Conservation (phyloP, 2,797 vertebrate species). For the Heliangelus exortis region DNA sequence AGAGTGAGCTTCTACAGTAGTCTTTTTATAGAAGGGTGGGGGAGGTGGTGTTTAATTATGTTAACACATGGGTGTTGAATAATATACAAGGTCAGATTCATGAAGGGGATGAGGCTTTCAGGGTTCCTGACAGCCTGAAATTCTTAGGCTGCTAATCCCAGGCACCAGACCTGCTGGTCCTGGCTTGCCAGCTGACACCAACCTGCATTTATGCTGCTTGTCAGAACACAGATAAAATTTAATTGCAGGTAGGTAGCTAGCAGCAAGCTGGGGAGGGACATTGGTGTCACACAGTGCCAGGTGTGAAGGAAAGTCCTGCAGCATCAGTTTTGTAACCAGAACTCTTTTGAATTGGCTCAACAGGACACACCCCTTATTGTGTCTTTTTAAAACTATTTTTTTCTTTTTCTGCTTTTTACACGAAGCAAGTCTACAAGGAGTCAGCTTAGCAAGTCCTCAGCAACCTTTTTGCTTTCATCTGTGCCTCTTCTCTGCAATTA, state of each 20-base stretch:
- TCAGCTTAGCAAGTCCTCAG: background rate
- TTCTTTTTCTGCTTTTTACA: background rate
- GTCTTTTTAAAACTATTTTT: background rate
- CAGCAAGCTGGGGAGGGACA: background rate
- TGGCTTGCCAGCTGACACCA: background rate
- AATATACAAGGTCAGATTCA: background rate
- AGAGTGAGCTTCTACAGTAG: background rate
- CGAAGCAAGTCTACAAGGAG: background rate
- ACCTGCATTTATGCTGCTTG: background rate
- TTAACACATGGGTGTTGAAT: background rate
- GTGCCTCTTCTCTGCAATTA: background rate
- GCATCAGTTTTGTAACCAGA: background rate
- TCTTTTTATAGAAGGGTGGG: background rate
- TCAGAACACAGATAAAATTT: background rate
- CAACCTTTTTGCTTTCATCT: background rate
- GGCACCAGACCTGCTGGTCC: background rate
- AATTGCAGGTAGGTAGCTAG: background rate
- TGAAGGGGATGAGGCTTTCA: conserved; percentile 9
- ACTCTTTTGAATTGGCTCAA: background rate
- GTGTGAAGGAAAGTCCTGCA: background rate
- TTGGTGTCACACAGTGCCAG: rapidly evolving
- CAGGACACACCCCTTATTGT: background rate
- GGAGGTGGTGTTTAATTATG: background rate
- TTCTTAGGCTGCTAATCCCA: background rate
- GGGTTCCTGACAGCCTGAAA: background rate